A percentile compares a stretch with the other conserved stretches of the same genome.
Evolutionary conservation across 2,888 invertebrate species (phyloP).

Genomic region (Plusia festucae): DNA sequence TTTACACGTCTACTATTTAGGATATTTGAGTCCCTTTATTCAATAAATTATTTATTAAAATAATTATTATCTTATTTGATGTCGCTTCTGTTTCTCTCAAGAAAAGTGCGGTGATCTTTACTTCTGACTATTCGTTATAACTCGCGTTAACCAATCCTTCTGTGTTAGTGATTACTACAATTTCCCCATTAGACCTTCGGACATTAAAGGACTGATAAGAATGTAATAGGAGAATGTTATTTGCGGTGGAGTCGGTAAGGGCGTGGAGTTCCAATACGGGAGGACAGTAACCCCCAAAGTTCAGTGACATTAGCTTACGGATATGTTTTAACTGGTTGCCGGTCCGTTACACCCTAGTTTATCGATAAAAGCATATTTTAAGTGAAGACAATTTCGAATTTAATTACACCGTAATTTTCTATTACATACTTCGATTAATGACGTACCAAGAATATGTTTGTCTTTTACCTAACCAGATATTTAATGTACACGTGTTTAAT

Average conservation of each 20-base stretch:
- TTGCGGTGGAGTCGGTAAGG: conserved; percentile 2
- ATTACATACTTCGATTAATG: background rate
- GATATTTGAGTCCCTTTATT: too few relatives aligned
- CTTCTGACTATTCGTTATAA: background rate
- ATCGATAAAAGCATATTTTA: background rate
- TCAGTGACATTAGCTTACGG: conserved; percentile 4
- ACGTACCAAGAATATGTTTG: background rate
- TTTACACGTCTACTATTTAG: too few relatives aligned
- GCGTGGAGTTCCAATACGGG: conserved; percentile 4
- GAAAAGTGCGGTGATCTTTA: background rate
- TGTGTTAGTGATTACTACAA: conserved; percentile 1
- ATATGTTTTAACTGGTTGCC: conserved; percentile 7
- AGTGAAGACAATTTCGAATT: background rate
- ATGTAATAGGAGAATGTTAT: conserved; percentile 11
- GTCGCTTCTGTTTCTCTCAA: too few relatives aligned
- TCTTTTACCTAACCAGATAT: too few relatives aligned
- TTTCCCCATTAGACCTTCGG: conserved; percentile 10
- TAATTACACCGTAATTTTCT: background rate
- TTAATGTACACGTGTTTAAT: too few relatives aligned
- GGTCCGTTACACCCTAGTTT: background rate
- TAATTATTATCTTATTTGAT: too few relatives aligned
- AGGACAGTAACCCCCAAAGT: conserved; percentile 4
- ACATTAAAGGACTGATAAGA: conserved; percentile 7
- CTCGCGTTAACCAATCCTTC: background rate
- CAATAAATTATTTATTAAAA: too few relatives aligned